A percentile compares a stretch with the other conserved stretches of the same genome.
These are phyloP conservation scores for Liasis olivaceus DNA, from an alignment of 2,797 vertebrate genomes.

Conservation along the genomic window DNA sequence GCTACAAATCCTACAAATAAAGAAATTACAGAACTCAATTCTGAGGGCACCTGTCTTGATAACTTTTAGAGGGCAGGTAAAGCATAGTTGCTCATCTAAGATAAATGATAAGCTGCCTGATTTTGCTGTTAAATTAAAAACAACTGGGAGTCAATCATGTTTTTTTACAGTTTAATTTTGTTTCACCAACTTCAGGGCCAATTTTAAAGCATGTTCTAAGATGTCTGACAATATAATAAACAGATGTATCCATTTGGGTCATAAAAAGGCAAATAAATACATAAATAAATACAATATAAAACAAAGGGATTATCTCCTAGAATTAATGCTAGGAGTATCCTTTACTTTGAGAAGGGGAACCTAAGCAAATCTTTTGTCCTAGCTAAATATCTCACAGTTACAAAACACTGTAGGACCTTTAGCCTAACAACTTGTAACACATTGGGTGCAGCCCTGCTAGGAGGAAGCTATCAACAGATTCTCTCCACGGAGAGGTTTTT, in stretches of 20 bases:
- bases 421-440: background rate
- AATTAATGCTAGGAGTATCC: background rate
- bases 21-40: background rate
- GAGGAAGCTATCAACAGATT: background rate
- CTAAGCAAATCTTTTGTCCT: no score
- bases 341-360: no score
- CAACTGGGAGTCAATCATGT: background rate
- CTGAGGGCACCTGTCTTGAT: background rate
- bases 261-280: background rate
- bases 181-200: background rate
- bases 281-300: background rate
- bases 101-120: background rate
- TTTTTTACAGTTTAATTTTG: background rate
- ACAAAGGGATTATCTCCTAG: background rate
- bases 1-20: background rate
- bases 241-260: background rate
- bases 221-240: background rate
- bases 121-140: background rate
- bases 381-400: background rate
- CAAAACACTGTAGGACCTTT: background rate
- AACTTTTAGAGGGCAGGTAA: background rate
- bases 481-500: background rate
- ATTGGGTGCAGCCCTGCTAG: background rate
- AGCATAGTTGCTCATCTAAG: background rate
- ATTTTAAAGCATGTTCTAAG: background rate